A percentile compares a stretch with the other conserved stretches of the same genome.
phyloP scores from a whole-genome alignment of 2,888 invertebrate genomes.

The Endotricha flammealis region DNA sequence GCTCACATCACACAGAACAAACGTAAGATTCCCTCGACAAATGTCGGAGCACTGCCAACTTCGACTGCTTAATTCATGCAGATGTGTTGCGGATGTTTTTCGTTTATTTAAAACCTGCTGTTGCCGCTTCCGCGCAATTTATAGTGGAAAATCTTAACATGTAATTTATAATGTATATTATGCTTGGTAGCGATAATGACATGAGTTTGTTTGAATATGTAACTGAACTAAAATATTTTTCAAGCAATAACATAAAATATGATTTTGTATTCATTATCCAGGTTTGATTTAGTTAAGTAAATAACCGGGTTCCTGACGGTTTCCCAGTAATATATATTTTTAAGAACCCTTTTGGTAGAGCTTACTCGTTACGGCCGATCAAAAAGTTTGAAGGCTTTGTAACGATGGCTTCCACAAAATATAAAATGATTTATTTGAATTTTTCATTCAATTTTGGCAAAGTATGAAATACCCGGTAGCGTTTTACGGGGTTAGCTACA shows the following conservation, averaged over 20 bases:
- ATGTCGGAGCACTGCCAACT: slow-evolving; percentile 31
- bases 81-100: slow-evolving; percentile 16
- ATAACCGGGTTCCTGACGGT: not conserved
- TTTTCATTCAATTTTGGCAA: slow-evolving; percentile 37
- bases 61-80: slow-evolving; percentile 33
- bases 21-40: slow-evolving; percentile 37
- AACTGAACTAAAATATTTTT: slow-evolving; percentile 6
- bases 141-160: too few species aligned
- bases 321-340: not conserved
- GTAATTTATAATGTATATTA: too few species aligned
- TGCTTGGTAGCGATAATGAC: too few species aligned
- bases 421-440: slow-evolving; percentile 7
- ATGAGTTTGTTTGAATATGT: slow-evolving; percentile 7
- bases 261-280: too few species aligned
- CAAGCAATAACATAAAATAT: too few species aligned
- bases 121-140: too few species aligned
- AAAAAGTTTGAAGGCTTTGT: not conserved
- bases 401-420: not conserved
- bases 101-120: too few species aligned
- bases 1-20: slow-evolving; percentile 46
- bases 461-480: slow-evolving; percentile 40
- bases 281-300: too few species aligned
- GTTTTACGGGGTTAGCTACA: slow-evolving; percentile 51
- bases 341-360: too few species aligned
- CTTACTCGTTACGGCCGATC: not conserved